Evolutionary conservation across 2,113 vertebrate genomes (phyloP), one percentile per base, ranked within the genome.

Genomic region (Chrysemys picta): DNA sequence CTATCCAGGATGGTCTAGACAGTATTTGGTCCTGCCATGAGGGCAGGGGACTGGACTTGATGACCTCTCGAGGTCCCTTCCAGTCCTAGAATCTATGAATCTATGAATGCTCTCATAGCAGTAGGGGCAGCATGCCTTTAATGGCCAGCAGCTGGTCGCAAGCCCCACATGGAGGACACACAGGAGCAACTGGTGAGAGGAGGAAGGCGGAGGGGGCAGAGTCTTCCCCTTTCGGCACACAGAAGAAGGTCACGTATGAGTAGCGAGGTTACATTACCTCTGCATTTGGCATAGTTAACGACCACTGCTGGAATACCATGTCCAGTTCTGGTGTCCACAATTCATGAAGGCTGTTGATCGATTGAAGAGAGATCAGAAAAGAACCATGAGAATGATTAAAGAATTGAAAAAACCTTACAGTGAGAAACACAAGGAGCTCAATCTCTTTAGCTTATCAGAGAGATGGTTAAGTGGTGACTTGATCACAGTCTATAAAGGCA

Each of bases 381-480:
- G 42, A 89, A 21, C 29, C 87, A 82, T 80, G 84, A 80, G 21
- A 35, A 29, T 62, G 35, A 91, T 53, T n/a, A 25, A 91, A 80
- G 87, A 50, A 13, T 16, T 69, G 93, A 93, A 96, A 96, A 94
- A 72, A 78, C 54, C 35, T 85, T 85, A 88, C 42, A 78, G 62
- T 16, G 82, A 35, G 59, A 50, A 85, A 78, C 69, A 75, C 92
- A 79, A 75, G 75, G 25, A 83, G 45, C 31, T 69, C 84, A 65
- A 79, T 62, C 82, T 91, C 82, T 91, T 80, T 29, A 89, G 76
- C 62, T 27, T 54, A 90, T 89, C 5, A 3, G 54, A 24, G 54
- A 56, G 54, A 56, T 21, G 31, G 24, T 42, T 59, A 3, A 6
- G 19, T 10, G 17, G 49, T 76, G 69, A 87, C 57, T 69, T 87